Evolutionary conservation across 2,797 vertebrate species (phyloP).

Genomic region (Notoglanidium macrostoma): DNA sequence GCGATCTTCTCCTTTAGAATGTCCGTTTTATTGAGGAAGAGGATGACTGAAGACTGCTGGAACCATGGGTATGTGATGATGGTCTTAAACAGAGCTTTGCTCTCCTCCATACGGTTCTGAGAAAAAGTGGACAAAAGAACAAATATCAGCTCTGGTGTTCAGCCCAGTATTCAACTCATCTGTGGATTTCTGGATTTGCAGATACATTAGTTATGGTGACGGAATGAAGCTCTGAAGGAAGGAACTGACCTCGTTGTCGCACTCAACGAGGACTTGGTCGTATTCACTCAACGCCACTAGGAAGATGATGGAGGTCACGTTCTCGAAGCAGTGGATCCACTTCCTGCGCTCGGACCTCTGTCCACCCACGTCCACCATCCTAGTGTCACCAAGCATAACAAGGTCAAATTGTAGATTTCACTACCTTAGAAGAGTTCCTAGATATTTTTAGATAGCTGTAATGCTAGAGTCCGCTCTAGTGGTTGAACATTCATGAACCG

Average conservation of each 20-base stretch:
- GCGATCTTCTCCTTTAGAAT: conserved; percentile 88
- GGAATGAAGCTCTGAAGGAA: background rate
- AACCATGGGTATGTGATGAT: conserved; percentile 93
- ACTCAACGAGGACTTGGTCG: conserved; percentile 89
- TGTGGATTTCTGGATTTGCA: background rate
- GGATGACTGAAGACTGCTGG: conserved; percentile 86
- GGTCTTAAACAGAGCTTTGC: conserved; percentile 90
- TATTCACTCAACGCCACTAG: conserved; percentile 92
- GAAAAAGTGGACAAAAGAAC: conserved; percentile 11
- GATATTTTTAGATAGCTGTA: background rate
- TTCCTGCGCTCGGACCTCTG: conserved; percentile 92
- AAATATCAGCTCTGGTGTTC: background rate
- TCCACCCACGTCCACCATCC: conserved; percentile 92
- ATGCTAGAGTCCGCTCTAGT: background rate
- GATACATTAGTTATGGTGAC: background rate
- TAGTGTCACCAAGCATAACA: conserved; percentile 54
- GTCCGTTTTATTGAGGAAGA: conserved; percentile 93
- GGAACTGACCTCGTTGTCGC: conserved; percentile 80
- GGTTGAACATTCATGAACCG: too few species aligned
- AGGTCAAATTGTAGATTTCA: background rate
- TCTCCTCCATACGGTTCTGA: conserved; percentile 92
- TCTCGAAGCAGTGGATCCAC: conserved; percentile 95
- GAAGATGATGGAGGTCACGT: conserved; percentile 93
- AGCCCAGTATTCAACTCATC: background rate
- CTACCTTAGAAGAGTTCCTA: background rate